Evolutionary conservation across 2,797 vertebrate species (phyloP).

Genomic region (Diplodus puntazzo): DNA sequence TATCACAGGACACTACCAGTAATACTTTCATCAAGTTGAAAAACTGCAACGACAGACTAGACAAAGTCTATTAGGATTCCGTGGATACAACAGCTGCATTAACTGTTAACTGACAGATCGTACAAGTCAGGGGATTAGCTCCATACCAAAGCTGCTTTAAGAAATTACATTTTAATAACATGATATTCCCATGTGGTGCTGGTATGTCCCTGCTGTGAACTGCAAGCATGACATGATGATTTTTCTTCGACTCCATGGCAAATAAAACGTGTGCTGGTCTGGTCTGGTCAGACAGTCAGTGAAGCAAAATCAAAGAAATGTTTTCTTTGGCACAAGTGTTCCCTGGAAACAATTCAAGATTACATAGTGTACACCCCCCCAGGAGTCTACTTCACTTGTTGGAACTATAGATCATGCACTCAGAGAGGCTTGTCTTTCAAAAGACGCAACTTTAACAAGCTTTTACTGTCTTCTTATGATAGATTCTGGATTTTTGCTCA

Average conservation of each 20-base stretch:
- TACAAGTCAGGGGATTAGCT: conserved; percentile 37
- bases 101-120: conserved; percentile 39
- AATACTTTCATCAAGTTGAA: conserved; percentile 3
- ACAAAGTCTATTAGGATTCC: not conserved
- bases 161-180: conserved; percentile 57
- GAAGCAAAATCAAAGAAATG: not conserved
- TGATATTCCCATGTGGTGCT: conserved; percentile 42
- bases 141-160: conserved; percentile 50
- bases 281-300: no score
- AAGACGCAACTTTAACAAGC: not conserved
- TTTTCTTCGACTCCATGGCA: not conserved
- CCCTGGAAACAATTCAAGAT: conserved; percentile 4
- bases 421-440: not conserved
- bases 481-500: conserved; percentile 9
- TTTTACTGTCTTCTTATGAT: not conserved
- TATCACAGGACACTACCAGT: not conserved
- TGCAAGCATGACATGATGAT: not conserved
- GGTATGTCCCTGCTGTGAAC: conserved; percentile 19
- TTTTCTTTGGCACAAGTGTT: not conserved
- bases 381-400: not conserved
- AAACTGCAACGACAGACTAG: not conserved
- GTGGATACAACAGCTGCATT: conserved; percentile 29
- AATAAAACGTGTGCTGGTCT: not conserved
- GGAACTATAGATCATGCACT: not conserved
- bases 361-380: not conserved